These are phyloP conservation scores for Tautogolabrus adspersus DNA, from an alignment of 2,113 vertebrate species.

Conservation along the genomic window DNA sequence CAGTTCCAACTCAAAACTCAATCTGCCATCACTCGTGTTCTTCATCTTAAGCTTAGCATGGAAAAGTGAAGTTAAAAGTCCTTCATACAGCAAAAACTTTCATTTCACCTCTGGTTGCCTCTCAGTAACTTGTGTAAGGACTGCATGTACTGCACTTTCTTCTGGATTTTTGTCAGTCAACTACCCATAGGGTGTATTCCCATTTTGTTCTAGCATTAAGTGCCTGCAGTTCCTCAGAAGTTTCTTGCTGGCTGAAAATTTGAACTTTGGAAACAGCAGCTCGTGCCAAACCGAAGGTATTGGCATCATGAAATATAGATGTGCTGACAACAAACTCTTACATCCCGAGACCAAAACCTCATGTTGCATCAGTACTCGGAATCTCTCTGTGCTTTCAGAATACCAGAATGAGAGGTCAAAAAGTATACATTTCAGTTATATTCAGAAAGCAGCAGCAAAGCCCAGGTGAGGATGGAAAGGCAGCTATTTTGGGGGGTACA, in stretches of 20 bases:
- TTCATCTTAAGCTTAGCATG: neutral
- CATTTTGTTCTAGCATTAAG: conserved; percentile 39
- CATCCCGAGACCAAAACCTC: conserved; percentile 45
- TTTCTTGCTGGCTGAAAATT: conserved; percentile 45
- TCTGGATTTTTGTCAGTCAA: conserved; percentile 42
- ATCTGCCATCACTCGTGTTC: neutral
- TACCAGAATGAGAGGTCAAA: neutral
- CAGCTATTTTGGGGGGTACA: no score
- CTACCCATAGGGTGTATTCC: conserved; percentile 32
- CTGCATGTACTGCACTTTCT: conserved; percentile 17
- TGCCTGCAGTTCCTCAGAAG: conserved; percentile 26
- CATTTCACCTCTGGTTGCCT: conserved; percentile 28
- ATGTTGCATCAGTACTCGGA: conserved; percentile 19
- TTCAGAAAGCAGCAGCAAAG: neutral
- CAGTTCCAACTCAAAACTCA: neutral
- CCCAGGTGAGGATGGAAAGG: neutral
- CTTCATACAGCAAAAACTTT: neutral
- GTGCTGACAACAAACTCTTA: conserved; percentile 45
- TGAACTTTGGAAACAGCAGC: conserved; percentile 40
- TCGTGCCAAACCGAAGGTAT: conserved; percentile 44
- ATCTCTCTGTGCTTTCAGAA: conserved; percentile 15
- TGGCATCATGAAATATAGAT: conserved; percentile 59
- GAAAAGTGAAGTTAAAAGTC: neutral
- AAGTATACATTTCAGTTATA: neutral
- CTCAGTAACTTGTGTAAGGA: conserved; percentile 9